Base-by-base conservation (phyloP, 1,140 invertebrate genomes). In the Bombus turneri region DNA sequence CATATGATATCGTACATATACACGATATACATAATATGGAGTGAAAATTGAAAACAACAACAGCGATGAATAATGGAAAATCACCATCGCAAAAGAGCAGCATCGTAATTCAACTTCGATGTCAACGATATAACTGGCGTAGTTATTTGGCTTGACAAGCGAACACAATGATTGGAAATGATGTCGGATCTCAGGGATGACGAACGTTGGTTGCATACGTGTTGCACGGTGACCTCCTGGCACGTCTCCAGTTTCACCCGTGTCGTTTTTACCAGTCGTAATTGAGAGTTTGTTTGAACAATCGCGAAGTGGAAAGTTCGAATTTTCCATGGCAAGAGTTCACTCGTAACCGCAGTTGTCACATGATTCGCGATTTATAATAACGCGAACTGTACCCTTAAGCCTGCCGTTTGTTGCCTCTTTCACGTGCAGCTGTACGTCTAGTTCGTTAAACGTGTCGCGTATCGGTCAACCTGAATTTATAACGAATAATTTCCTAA, bases 211-310 rank as follows among this genome's bases (percentile, higher is more conserved):
- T 18, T 37, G 81, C 66, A 59, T 86, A 86, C 85, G 81, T 86
- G 85, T 86, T 86, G 85, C 85, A 34, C 81, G 4, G 34, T 62
- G 81, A 73, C 59, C 81, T 78, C 34, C 37, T 86, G 85, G 85
- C 85, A 73, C 47, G n/a, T 72, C 41, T 86, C 85, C 85, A 86
- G 18, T 34, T 25, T 59, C 31, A 1, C 34, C 43, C 28, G 34
- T 59, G 83, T 71, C 82, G 75, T 43, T 85, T 85, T 75, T 73
- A 72, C 41, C 25, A 31, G 22, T 74, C 43, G 71, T 81, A 74
- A 85, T 81, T 81, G 84, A 81, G 75, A 85, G 69, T 85, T 85
- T 68, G 69, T 81, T 75, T 69, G 37, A 81, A 74, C 79, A 37
- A 74, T 43, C 69, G 43, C 57, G 41, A 37, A 22, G 53, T 57